phyloP scores from a whole-genome alignment of 2,888 invertebrate species.

The Rhodophaea formosa region DNA sequence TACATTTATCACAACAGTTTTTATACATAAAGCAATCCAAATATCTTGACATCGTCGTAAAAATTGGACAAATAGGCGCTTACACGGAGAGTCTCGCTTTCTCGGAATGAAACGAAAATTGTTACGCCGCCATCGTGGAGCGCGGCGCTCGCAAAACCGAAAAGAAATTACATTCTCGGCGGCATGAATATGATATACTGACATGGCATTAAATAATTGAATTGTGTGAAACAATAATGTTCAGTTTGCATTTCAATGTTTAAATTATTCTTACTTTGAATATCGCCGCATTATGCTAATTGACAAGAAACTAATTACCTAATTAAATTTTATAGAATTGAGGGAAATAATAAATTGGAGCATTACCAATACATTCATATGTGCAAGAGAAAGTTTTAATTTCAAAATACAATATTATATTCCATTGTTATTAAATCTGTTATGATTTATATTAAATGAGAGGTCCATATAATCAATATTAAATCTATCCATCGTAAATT shows the following conservation, averaged over 20 bases:
- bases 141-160: not conserved
- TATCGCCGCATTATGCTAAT: too few species aligned
- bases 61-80: conserved; percentile 30
- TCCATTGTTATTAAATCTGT: too few species aligned
- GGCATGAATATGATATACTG: conserved; percentile 14
- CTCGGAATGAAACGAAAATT: conserved; percentile 7
- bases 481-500: too few species aligned
- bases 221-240: conserved; percentile 1
- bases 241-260: not conserved
- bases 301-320: too few species aligned
- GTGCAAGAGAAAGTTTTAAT: too few species aligned
- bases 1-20: conserved; percentile 59
- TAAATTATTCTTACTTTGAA: not conserved
- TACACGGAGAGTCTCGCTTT: conserved; percentile 22
- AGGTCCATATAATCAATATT: too few species aligned
- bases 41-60: conserved; percentile 27
- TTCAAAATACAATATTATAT: too few species aligned
- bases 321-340: too few species aligned
- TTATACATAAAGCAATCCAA: conserved; percentile 37
- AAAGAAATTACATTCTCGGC: conserved; percentile 13
- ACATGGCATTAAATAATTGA: conserved; percentile 10
- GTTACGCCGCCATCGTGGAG: not conserved
- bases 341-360: too few species aligned
- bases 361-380: too few species aligned
- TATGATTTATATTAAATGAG: too few species aligned